These are phyloP conservation scores for Drosophila santomea DNA, from an alignment of 1,140 invertebrate genomes.

Conservation along the genomic window DNA sequence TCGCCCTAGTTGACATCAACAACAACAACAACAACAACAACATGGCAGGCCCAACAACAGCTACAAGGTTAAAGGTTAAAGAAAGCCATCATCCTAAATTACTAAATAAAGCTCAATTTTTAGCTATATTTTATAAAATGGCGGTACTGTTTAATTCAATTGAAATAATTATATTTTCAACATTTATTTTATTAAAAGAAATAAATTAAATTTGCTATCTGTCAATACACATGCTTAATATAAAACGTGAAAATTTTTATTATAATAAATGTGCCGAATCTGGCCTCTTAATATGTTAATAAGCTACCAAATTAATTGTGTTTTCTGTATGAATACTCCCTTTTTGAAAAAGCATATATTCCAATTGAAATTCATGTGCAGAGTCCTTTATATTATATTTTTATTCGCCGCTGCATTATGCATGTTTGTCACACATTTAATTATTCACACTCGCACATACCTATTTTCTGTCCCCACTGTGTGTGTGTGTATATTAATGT, in stretches of 20 bases:
- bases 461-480: background rate
- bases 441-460: constrained; percentile 44
- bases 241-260: background rate
- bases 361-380: constrained; percentile 7
- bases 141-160: no score
- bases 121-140: no score
- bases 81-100: background rate
- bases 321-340: background rate
- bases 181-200: background rate
- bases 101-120: no score
- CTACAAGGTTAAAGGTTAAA: background rate
- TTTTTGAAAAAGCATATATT: constrained; percentile 16
- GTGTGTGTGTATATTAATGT: constrained; percentile 39
- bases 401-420: constrained; percentile 17
- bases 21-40: constrained; percentile 35
- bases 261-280: background rate
- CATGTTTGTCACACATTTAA: constrained; percentile 53
- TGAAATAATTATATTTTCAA: background rate
- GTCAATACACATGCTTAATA: background rate
- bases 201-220: background rate
- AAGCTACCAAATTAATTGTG: constrained; percentile 2
- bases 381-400: constrained; percentile 3
- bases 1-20: constrained; percentile 20
- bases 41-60: background rate
- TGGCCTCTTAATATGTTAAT: background rate